These are phyloP conservation scores for Thamnaconus septentrionalis DNA, from an alignment of 2,113 vertebrate genomes.

Conservation along the genomic window DNA sequence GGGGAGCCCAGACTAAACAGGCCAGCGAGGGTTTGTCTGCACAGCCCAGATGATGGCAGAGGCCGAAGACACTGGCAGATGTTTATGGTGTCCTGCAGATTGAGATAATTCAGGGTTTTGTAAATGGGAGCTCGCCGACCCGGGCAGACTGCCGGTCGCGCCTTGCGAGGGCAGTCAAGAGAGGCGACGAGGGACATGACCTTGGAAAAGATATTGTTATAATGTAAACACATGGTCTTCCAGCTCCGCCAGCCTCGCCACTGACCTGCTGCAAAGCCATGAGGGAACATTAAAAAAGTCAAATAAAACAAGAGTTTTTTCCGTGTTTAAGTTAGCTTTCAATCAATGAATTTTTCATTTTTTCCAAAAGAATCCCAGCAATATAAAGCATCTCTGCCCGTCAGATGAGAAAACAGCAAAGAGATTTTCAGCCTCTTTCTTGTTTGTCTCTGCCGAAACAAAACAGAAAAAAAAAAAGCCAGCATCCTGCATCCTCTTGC, in stretches of 20 bases:
- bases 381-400: too few species aligned
- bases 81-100: slow-evolving; percentile 24
- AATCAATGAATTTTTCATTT: too few species aligned
- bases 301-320: background rate
- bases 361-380: too few species aligned
- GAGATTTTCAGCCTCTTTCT: background rate
- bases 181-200: slow-evolving; percentile 22
- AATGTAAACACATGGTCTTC: slow-evolving; percentile 46
- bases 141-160: slow-evolving; percentile 39
- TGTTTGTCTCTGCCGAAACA: slow-evolving; percentile 3
- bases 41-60: slow-evolving; percentile 17
- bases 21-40: background rate
- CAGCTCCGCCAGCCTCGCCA: background rate
- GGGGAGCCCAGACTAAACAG: slow-evolving; percentile 18
- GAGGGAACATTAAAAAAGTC: background rate
- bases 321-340: too few species aligned
- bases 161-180: slow-evolving; percentile 13
- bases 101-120: slow-evolving; percentile 28
- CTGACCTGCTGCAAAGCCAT: slow-evolving; percentile 17
- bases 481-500: slow-evolving; percentile 49
- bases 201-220: slow-evolving; percentile 47
- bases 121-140: slow-evolving; percentile 26
- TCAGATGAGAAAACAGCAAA: too few species aligned
- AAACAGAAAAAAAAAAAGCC: slow-evolving; percentile 20
- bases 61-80: slow-evolving; percentile 16